Conservation (phyloP, 2,888 invertebrate species). For the Ceramica pisi region DNA sequence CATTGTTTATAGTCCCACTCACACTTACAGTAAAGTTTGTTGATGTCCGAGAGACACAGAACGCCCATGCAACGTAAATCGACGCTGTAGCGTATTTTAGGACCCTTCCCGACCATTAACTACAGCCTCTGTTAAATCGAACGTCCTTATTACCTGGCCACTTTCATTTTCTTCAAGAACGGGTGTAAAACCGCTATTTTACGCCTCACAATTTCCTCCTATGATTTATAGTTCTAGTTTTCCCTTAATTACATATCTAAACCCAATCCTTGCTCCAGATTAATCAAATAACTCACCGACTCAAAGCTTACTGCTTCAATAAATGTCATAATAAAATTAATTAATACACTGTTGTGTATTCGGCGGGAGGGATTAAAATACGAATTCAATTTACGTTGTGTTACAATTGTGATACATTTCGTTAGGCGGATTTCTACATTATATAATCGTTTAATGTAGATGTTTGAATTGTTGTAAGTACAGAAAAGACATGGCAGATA, state of each 20-base stretch:
- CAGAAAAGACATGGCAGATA: neutral
- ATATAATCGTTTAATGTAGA: slow-evolving; percentile 17
- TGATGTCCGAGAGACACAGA: slow-evolving; percentile 56
- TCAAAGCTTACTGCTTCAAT: slow-evolving; percentile 67
- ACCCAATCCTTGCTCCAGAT: slow-evolving; percentile 60
- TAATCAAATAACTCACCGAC: slow-evolving; percentile 69
- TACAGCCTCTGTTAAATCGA: slow-evolving; percentile 73
- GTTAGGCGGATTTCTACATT: slow-evolving; percentile 26
- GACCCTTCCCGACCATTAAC: slow-evolving; percentile 68
- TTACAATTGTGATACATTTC: slow-evolving; percentile 40
- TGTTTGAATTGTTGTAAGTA: slow-evolving; percentile 10
- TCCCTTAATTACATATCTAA: slow-evolving; percentile 66
- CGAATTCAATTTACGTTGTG: slow-evolving; percentile 52
- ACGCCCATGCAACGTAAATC: slow-evolving; percentile 60
- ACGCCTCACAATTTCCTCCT: slow-evolving; percentile 63
- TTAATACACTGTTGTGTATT: slow-evolving; percentile 65
- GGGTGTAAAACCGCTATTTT: slow-evolving; percentile 62
- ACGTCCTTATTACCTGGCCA: slow-evolving; percentile 78
- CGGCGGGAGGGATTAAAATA: slow-evolving; percentile 57
- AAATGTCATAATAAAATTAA: slow-evolving; percentile 74
- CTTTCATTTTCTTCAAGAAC: slow-evolving; percentile 76
- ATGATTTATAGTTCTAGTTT: slow-evolving; percentile 67
- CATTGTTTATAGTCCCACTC: slow-evolving; percentile 54
- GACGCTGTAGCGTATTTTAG: slow-evolving; percentile 69
- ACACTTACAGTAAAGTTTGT: slow-evolving; percentile 45